Evolutionary conservation across 2,113 vertebrate species (phyloP), one percentile per base, ranked within the genome.

Genomic region (Panthera tigris): DNA sequence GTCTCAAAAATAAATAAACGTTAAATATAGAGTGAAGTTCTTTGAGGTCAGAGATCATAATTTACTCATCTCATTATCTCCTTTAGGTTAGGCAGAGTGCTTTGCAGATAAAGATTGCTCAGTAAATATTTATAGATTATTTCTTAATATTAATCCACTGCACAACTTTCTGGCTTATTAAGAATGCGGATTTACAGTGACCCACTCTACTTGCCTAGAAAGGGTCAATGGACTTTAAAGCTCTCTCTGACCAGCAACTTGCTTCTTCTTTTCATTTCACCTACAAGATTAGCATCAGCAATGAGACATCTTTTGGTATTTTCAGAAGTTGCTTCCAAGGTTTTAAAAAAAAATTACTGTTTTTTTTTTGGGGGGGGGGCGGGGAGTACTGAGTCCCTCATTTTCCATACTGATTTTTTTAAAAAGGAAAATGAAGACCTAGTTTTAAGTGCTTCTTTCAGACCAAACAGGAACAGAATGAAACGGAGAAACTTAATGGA

Each of bases 401-500:
- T 85, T 97, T 98, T 93, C 93, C 82, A 83, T 66, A 94, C 94
- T 86, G 81, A 91, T 79, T 88, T 96, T 96, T 97, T 98, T 92
- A 89, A 93, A 93, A 94, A 90, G 80, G 83, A 95, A 98, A 98
- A 97, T 97, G 95, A 98, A 97, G 97, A 97, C 87, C 91, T 96
- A 91, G 92, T 83, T 97, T 92, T 95, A 97, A 97, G 93, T 94
- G 94, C 94, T 97, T 97, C 96, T 98, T 98, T 98, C 94, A 94
- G 76, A 96, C 78, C 69, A 95, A 97, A 98, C 94, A 97, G 91
- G 86, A 96, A 80, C 85, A 85, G 89, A 97, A 87, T 97, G 96
- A 98, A 97, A 98, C 79, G 83, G 95, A 96, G 97, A 97, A 91
- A 97, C 97, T 96, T 98, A 98, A 98, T 97, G 97, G 97, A 98